Evolutionary conservation across 2,888 invertebrate species (phyloP).

Genomic region (Eupithecia dodoneata): DNA sequence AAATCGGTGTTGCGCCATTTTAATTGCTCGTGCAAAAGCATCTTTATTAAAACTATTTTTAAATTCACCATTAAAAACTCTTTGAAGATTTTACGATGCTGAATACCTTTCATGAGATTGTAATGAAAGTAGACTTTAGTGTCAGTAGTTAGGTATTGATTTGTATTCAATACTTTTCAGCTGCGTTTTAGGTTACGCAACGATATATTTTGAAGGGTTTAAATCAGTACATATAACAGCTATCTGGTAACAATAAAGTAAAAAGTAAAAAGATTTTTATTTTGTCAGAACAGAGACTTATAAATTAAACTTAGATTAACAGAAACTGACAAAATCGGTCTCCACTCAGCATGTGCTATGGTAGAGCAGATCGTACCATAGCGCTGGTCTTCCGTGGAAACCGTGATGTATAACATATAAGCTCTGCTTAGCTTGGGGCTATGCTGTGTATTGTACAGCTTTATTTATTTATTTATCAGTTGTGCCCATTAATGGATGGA

Average conservation of each 20-base stretch:
- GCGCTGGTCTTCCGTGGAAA: too few species aligned
- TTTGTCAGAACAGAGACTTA: too few species aligned
- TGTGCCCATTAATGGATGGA: background rate
- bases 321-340: too few species aligned
- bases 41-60: constrained; percentile 21
- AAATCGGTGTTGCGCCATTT: constrained; percentile 11
- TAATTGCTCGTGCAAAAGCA: constrained; percentile 15
- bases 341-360: too few species aligned
- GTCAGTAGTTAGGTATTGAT: constrained; percentile 20
- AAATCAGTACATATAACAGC: too few species aligned
- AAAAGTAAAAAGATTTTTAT: too few species aligned
- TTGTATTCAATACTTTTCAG: constrained; percentile 3
- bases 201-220: background rate
- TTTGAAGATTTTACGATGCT: constrained; percentile 36
- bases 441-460: too few species aligned
- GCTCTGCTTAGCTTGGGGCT: too few species aligned
- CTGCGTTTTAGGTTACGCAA: background rate
- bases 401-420: too few species aligned
- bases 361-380: too few species aligned
- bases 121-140: constrained; percentile 31
- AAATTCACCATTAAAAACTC: constrained; percentile 29
- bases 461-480: background rate
- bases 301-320: too few species aligned
- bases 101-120: constrained; percentile 31
- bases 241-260: too few species aligned